phyloP scores from a whole-genome alignment of 2,797 vertebrate genomes.

The Passerculus sandwichensis region DNA sequence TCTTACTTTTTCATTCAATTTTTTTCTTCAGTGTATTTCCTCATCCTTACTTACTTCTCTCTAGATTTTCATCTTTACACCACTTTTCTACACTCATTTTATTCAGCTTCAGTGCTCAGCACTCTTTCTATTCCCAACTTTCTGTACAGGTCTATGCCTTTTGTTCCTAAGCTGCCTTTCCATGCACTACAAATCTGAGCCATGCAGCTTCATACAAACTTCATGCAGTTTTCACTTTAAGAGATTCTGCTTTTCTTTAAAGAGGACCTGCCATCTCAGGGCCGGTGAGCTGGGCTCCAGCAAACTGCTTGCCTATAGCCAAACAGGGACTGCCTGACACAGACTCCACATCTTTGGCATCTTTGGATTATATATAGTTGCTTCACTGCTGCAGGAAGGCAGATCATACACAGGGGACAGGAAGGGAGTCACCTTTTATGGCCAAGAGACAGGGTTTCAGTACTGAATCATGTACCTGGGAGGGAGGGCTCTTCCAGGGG shows the following conservation, averaged over 20 bases:
- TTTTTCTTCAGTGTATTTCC: not conserved
- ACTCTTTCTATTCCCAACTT: not conserved
- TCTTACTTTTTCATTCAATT: not conserved
- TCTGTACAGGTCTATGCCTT: not conserved
- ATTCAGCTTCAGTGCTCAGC: not conserved
- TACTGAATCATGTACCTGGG: conserved; percentile 77
- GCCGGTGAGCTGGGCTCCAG: not conserved
- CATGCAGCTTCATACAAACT: not conserved
- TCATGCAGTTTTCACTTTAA: not conserved
- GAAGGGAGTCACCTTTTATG: not conserved
- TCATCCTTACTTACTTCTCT: not conserved
- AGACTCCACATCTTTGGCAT: not conserved
- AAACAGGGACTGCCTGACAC: not conserved
- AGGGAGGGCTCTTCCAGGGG: conserved; percentile 84
- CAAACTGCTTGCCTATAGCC: not conserved
- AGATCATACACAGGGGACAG: not conserved
- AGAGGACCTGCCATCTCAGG: not conserved
- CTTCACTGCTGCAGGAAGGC: not conserved
- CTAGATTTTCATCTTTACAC: not conserved
- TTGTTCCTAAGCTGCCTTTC: not conserved
- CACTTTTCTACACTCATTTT: not conserved
- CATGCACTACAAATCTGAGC: rapidly evolving
- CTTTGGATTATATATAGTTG: not conserved
- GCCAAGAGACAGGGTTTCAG: not conserved
- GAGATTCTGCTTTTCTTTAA: not conserved